Percentiles rank a stretch among this genome's conserved stretches.
Conservation (phyloP, 2,797 vertebrate species). For the Coendou prehensilis region DNA sequence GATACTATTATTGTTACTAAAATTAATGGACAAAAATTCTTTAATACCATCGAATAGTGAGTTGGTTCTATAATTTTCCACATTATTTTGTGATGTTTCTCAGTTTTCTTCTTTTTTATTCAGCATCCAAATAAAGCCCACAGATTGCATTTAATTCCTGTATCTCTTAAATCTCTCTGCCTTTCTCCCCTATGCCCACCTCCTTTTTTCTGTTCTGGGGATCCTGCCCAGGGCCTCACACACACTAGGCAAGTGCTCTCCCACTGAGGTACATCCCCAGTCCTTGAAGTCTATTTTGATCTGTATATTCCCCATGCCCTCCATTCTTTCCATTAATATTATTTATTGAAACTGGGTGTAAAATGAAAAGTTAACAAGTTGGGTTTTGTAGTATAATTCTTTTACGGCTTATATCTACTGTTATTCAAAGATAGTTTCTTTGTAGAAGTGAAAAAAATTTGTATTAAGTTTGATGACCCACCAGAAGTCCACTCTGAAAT, state of each 20-base stretch:
- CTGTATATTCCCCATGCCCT: neutral
- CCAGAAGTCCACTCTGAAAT: neutral
- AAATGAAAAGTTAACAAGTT: conserved; percentile 5
- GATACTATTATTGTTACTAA: neutral
- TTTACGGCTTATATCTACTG: neutral
- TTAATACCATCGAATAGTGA: conserved; percentile 22
- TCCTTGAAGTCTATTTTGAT: neutral
- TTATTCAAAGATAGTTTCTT: neutral
- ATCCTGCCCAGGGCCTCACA: neutral
- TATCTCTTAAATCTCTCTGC: neutral
- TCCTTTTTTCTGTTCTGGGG: neutral
- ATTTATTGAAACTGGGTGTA: neutral
- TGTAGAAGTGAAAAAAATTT: neutral
- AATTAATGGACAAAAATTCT: neutral
- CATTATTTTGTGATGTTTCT: neutral
- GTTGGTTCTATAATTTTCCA: neutral
- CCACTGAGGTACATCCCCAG: neutral
- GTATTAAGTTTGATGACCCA: neutral
- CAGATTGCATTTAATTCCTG: neutral
- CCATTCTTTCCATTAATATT: neutral
- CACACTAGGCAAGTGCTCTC: neutral
- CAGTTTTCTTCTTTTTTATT: neutral
- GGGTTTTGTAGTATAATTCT: neutral
- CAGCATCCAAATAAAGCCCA: neutral
- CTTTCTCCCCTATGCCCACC: neutral